These are phyloP conservation scores for Sakesphorus luctuosus DNA, from an alignment of 2,113 vertebrate genomes.

Conservation along the genomic window DNA sequence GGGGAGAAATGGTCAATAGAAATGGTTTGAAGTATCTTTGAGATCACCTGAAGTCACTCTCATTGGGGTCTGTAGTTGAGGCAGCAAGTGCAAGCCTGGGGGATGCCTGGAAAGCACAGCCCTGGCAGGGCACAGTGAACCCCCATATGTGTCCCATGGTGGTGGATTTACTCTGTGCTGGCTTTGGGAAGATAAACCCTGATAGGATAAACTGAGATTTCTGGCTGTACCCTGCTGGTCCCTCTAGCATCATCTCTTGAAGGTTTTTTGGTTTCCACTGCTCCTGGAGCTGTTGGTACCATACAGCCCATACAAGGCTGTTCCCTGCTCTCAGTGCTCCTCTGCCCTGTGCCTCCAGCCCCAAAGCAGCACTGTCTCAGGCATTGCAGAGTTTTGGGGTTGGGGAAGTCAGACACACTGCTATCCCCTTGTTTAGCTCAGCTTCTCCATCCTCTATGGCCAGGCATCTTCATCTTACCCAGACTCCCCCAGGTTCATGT, in stretches of 20 bases:
- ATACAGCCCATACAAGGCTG: background rate
- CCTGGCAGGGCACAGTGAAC: background rate
- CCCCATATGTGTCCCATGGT: accelerated
- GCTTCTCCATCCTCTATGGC: background rate
- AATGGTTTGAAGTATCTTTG: background rate
- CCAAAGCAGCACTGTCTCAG: background rate
- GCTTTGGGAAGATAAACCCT: background rate
- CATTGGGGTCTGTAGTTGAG: background rate
- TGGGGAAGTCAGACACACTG: background rate
- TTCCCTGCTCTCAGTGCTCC: background rate
- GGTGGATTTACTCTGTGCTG: background rate
- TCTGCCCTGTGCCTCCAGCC: background rate
- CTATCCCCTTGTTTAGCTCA: background rate
- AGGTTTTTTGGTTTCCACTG: background rate
- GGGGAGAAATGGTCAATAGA: background rate
- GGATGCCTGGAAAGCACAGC: background rate
- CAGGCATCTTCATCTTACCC: background rate
- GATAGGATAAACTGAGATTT: background rate
- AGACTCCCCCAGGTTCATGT: background rate
- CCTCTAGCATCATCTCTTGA: background rate
- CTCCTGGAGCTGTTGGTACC: background rate
- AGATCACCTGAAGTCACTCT: background rate
- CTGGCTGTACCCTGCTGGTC: background rate
- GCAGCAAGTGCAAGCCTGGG: accelerated
- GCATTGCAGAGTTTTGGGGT: accelerated